phyloP scores from a whole-genome alignment of 2,113 vertebrate genomes.

The Anolis sagrei region DNA sequence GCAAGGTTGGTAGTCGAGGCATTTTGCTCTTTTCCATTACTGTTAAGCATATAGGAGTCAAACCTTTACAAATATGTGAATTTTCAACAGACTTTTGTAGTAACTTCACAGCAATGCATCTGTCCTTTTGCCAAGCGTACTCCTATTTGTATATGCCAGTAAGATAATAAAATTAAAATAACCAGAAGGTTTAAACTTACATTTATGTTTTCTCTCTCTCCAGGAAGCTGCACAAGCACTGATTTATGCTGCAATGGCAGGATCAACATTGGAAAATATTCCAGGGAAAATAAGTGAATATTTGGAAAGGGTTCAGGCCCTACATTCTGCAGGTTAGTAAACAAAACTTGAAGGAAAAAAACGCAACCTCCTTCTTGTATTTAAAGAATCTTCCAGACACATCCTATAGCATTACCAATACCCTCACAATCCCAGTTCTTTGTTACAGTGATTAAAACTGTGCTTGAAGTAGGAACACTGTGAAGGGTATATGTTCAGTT shows the following conservation, averaged over 20 bases:
- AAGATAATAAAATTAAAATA: neutral
- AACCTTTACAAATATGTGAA: no score
- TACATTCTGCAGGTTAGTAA: slow-evolving; percentile 88
- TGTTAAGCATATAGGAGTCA: no score
- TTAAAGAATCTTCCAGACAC: neutral
- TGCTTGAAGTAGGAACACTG: neutral
- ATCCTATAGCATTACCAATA: neutral
- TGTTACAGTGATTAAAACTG: neutral
- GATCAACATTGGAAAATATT: slow-evolving; percentile 93
- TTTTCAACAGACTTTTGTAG: neutral
- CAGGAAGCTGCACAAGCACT: slow-evolving; percentile 95
- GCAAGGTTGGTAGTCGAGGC: no score
- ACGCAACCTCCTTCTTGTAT: no score
- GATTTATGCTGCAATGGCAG: slow-evolving; percentile 97
- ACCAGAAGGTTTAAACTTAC: neutral
- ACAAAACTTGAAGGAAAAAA: no score
- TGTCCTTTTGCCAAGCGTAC: neutral
- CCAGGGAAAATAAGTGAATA: slow-evolving; percentile 97
- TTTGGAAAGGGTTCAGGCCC: slow-evolving; percentile 92
- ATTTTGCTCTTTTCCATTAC: no score
- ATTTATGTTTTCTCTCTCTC: slow-evolving; percentile 46
- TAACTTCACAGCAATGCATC: neutral
- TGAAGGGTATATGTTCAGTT: neutral
- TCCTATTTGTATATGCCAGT: neutral
- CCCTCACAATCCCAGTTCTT: neutral